These are phyloP conservation scores for Scleropages formosus DNA, from an alignment of 2,797 vertebrate species.

Conservation along the genomic window DNA sequence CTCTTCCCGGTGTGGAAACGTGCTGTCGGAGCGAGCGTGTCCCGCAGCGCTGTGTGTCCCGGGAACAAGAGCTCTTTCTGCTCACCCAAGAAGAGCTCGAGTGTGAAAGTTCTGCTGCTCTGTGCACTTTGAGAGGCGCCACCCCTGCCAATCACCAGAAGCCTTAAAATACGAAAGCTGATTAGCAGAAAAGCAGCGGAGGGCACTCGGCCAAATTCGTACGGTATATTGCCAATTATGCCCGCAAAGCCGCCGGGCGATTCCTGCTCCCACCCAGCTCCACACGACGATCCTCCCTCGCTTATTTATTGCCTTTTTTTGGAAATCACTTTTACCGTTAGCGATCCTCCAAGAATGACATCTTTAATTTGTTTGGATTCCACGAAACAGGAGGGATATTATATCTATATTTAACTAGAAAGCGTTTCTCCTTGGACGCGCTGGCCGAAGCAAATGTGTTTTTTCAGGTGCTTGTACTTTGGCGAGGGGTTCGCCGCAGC, in stretches of 20 bases:
- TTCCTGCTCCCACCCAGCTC: conserved; percentile 67
- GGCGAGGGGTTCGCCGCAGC: conserved; percentile 81
- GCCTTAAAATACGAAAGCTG: conserved; percentile 67
- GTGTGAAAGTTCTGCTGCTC: conserved; percentile 73
- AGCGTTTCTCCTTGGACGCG: conserved; percentile 77
- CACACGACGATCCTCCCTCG: too few species aligned
- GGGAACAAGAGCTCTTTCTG: conserved; percentile 61
- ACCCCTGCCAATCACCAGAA: conserved; percentile 75
- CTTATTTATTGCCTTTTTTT: conserved; percentile 67
- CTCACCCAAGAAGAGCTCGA: conserved; percentile 79
- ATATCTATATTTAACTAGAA: conserved; percentile 89
- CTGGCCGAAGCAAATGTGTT: conserved; percentile 83
- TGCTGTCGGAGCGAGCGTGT: conserved; percentile 14
- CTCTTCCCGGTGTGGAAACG: too few species aligned
- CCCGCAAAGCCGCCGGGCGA: conserved; percentile 58
- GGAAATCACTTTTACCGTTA: conserved; percentile 75
- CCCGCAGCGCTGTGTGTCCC: conserved; percentile 4
- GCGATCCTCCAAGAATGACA: conserved; percentile 75
- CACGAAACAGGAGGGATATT: conserved; percentile 81
- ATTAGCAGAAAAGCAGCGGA: conserved; percentile 52
- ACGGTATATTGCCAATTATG: too few species aligned
- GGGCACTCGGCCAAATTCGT: conserved; percentile 43
- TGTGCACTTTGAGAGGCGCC: conserved; percentile 73
- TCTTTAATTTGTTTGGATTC: conserved; percentile 88
- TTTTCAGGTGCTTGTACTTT: conserved; percentile 97